phyloP scores from a whole-genome alignment of 2,797 vertebrate genomes.

The Sebastes steindachneri region DNA sequence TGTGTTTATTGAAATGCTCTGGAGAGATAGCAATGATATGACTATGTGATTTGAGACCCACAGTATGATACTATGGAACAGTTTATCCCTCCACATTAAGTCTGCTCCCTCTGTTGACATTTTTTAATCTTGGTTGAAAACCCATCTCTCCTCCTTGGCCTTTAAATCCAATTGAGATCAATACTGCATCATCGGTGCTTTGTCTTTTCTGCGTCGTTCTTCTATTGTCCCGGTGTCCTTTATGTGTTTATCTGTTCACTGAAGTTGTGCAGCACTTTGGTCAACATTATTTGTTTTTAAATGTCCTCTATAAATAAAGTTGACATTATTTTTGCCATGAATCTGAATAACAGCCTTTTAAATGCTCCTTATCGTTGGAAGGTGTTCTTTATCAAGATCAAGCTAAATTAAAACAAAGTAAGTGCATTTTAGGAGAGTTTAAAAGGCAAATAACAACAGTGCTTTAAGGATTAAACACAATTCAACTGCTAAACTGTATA shows the following conservation, averaged over 20 bases:
- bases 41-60: background rate
- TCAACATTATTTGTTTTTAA: conserved; percentile 4
- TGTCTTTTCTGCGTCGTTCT: conserved; percentile 19
- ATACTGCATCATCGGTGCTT: conserved; percentile 45
- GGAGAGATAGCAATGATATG: background rate
- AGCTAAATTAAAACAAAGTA: background rate
- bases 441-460: background rate
- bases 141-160: conserved; percentile 39
- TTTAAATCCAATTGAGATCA: conserved; percentile 60
- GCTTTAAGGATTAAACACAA: background rate
- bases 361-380: background rate
- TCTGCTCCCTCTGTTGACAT: conserved; percentile 43
- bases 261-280: background rate
- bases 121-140: conserved; percentile 46
- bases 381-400: background rate
- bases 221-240: conserved; percentile 12
- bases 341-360: background rate
- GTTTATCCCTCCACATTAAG: conserved; percentile 20
- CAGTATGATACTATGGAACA: background rate
- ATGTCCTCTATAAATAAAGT: conserved; percentile 2
- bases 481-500: background rate
- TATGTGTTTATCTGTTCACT: background rate
- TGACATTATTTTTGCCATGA: background rate
- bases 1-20: background rate
- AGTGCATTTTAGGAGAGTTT: background rate